These are phyloP conservation scores for Bombylius discolor DNA, from an alignment of 2,888 invertebrate species.

Conservation along the genomic window DNA sequence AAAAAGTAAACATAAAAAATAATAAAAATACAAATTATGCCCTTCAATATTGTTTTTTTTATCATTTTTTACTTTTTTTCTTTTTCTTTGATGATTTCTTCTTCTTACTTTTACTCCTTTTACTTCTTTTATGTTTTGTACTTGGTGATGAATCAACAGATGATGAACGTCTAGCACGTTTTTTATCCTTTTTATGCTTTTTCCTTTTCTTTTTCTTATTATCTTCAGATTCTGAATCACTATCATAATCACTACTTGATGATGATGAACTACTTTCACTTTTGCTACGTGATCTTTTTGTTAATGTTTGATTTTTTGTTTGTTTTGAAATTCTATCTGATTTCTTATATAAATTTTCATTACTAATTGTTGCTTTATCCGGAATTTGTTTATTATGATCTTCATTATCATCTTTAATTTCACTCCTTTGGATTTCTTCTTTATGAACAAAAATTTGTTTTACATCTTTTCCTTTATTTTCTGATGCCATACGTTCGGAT, in stretches of 20 bases:
- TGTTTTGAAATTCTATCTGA: constrained; percentile 18
- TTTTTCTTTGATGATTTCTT: constrained; percentile 59
- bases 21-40: too few species aligned
- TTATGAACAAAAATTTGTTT: constrained; percentile 37
- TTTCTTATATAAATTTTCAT: constrained; percentile 38
- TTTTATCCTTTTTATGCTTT: constrained; percentile 49
- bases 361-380: constrained; percentile 27
- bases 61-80: constrained; percentile 40
- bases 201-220: constrained; percentile 45
- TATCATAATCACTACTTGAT: constrained; percentile 44
- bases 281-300: constrained; percentile 47
- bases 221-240: constrained; percentile 34
- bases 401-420: constrained; percentile 62
- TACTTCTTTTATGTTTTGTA: constrained; percentile 41
- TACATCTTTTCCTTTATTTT: constrained; percentile 15
- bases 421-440: constrained; percentile 53
- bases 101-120: constrained; percentile 44
- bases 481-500: constrained; percentile 6
- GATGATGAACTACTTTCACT: constrained; percentile 37
- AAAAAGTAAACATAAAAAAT: too few species aligned
- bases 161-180: constrained; percentile 41
- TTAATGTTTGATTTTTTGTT: constrained; percentile 23
- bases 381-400: constrained; percentile 42
- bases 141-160: constrained; percentile 29
- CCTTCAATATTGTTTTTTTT: too few species aligned